phyloP scores from a whole-genome alignment of 2,888 invertebrate genomes.

The Lasioglossum marginatum region DNA sequence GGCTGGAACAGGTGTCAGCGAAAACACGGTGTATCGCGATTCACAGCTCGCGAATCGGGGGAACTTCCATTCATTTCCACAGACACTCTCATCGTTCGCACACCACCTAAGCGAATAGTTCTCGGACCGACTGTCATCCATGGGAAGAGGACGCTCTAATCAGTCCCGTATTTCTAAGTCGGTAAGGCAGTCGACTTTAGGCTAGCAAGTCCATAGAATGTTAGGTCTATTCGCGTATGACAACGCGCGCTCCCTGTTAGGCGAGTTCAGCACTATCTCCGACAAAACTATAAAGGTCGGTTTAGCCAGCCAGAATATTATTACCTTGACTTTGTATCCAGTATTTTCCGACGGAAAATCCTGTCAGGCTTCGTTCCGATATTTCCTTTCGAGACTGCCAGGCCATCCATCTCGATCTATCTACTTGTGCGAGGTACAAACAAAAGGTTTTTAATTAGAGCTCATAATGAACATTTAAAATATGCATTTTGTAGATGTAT shows the following conservation, averaged over 20 bases:
- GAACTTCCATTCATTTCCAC: not conserved
- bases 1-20: conserved; percentile 5
- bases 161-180: not conserved
- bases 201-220: not conserved
- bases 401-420: too few species aligned
- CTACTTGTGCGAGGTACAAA: too few species aligned
- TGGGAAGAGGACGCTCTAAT: conserved; percentile 1
- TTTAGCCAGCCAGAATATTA: too few species aligned
- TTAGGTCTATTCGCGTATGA: not conserved
- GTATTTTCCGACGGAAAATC: too few species aligned
- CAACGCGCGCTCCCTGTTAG: conserved; percentile 53
- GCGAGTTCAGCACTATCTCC: not conserved
- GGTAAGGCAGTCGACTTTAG: conserved; percentile 4
- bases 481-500: too few species aligned
- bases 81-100: not conserved
- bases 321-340: too few species aligned
- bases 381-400: too few species aligned
- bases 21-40: not conserved
- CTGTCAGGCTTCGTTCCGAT: too few species aligned
- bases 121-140: not conserved
- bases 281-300: not conserved
- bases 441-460: too few species aligned
- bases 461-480: too few species aligned
- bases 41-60: not conserved
- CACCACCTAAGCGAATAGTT: not conserved